Conservation (phyloP, 1,140 invertebrate species). For the Calephelis nemesis region DNA sequence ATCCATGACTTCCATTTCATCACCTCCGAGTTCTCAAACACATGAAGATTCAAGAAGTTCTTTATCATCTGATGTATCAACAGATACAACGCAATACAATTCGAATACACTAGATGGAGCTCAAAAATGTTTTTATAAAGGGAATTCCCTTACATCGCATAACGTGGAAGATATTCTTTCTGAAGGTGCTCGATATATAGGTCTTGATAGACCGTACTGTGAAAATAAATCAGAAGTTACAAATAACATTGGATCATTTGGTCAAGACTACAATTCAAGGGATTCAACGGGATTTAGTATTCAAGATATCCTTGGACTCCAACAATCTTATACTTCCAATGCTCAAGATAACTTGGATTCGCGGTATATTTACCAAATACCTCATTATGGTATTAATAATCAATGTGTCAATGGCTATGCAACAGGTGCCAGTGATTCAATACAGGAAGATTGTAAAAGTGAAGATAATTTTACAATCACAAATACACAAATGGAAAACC, state of each 20-base stretch:
- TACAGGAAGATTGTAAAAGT: conserved; percentile 49
- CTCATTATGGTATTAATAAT: conserved; percentile 62
- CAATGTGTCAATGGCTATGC: conserved; percentile 54
- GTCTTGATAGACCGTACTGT: neutral
- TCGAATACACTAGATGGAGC: conserved; percentile 35
- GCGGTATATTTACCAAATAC: conserved; percentile 49
- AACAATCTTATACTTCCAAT: conserved; percentile 52
- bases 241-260: conserved; percentile 48
- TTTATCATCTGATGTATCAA: conserved; percentile 48
- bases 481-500: conserved; percentile 44
- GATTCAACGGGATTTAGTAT: conserved; percentile 75
- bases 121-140: conserved; percentile 35
- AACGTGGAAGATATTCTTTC: conserved; percentile 14
- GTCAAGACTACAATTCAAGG: conserved; percentile 72
- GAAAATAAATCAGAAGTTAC: conserved; percentile 47
- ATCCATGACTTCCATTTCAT: conserved; percentile 51
- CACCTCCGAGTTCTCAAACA: conserved; percentile 49
- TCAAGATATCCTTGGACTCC: conserved; percentile 72
- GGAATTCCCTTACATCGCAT: conserved; percentile 3
- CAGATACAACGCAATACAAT: conserved; percentile 33
- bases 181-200: conserved; percentile 17
- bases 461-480: conserved; percentile 46
- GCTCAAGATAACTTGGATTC: conserved; percentile 1
- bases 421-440: conserved; percentile 48
- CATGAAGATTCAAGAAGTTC: conserved; percentile 60